phyloP scores from a whole-genome alignment of 2,888 invertebrate species.

The Caenorhabditis panamensis region DNA sequence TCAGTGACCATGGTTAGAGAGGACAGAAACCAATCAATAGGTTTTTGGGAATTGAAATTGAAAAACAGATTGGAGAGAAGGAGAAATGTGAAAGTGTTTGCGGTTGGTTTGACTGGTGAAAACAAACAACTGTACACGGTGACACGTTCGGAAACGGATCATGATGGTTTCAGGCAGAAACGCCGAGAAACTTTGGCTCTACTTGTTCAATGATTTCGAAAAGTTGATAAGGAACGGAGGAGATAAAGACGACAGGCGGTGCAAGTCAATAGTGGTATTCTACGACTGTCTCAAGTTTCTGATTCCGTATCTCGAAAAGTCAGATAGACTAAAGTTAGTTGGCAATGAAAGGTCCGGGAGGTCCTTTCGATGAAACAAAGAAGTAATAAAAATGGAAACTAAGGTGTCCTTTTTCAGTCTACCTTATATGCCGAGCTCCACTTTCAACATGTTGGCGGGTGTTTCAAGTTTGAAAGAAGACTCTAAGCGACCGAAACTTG shows the following conservation, averaged over 20 bases:
- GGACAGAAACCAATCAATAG: slow-evolving; percentile 10
- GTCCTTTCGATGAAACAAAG: background rate
- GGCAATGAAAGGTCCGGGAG: too few relatives aligned
- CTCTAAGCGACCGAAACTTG: slow-evolving; percentile 21
- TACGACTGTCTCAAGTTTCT: slow-evolving; percentile 41
- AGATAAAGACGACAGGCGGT: slow-evolving; percentile 7
- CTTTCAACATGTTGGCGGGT: background rate
- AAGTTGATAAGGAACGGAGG: slow-evolving; percentile 30
- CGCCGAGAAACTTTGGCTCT: slow-evolving; percentile 45
- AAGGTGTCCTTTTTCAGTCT: slow-evolving; percentile 11
- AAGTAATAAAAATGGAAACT: background rate
- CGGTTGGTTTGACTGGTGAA: slow-evolving; percentile 3
- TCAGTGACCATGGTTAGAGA: background rate
- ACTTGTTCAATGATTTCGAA: slow-evolving; percentile 53
- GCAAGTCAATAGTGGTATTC: slow-evolving; percentile 10
- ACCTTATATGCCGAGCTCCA: slow-evolving; percentile 3
- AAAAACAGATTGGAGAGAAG: slow-evolving; percentile 9
- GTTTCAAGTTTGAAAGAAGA: background rate
- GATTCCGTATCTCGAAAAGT: slow-evolving; percentile 29
- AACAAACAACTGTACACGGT: slow-evolving; percentile 33
- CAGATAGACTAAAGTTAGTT: slow-evolving; percentile 30
- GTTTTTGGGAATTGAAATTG: background rate
- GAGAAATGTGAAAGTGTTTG: slow-evolving; percentile 21
- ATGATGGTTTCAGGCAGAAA: slow-evolving; percentile 46
- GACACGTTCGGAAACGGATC: slow-evolving; percentile 4